Evolutionary conservation across 2,888 invertebrate genomes (phyloP), one percentile per base, ranked within the genome.

Genomic region (Catocala sponsa): DNA sequence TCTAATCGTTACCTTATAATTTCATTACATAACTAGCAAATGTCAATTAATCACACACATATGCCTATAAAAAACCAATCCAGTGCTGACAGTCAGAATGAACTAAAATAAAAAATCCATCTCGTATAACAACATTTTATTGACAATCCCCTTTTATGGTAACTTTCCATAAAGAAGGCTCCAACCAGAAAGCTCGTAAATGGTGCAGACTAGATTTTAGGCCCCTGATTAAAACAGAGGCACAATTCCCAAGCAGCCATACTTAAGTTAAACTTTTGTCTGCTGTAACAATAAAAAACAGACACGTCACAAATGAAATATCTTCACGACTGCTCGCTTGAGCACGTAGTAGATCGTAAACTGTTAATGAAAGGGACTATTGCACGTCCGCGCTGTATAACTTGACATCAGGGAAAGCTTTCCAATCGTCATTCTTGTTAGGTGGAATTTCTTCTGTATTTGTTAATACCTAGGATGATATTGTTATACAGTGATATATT

Each of bases 381-480:
- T 68, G 70, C 83, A 86, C 85, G 84, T 82, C 68, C 64, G 59
- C 66, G 47, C 63, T 63, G 59, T 68, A 68, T 53, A 63, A 71
- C 76, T 72, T 69, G 67, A 78, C 79, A 84, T 78, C 77, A 75
- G 76, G 72, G 67, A 82, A 83, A 74, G 84, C 81, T 84, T 84
- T 83, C 69, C 72, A 77, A 70, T 77, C 62, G 63, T 62, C 70
- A 59, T 70, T 74, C 68, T 72, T 74, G 33, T 48, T 48, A 59
- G 10, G 9, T 11, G 10, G 47, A 55, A 47, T 47, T 55, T 35
- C 12, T 12, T 46, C 2, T 9, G 7, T 12, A 6, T 44, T 44
- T n/a, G 33, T 12, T 52, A 4, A 6, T 13, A 50, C 25, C 25
- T 38, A 35, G 33, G 47, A 6, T 10, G 49, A 25, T 10, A 32